Evolutionary conservation across 2,888 invertebrate genomes (phyloP).

Genomic region (Ennomos quercinarius): DNA sequence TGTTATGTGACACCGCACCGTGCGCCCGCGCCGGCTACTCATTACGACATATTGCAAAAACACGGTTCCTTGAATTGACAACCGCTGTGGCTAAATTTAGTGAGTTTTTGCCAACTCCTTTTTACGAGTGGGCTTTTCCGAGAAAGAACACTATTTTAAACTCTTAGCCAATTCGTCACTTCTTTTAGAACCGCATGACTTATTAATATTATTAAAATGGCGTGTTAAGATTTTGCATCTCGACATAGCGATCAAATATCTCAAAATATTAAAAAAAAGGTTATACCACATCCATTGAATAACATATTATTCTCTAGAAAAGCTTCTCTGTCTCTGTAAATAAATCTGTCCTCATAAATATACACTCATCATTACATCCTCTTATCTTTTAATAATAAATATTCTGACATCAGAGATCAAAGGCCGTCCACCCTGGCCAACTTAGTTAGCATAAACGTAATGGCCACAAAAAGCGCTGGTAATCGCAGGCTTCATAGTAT

Average conservation of each 20-base stretch:
- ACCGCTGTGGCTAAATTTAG: conserved; percentile 27
- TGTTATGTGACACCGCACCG: conserved; percentile 55
- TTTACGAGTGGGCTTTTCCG: conserved; percentile 26
- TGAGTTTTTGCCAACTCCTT: conserved; percentile 29
- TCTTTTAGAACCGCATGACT: conserved; percentile 6
- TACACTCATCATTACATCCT: conserved; percentile 4
- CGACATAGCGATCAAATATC: too few relatives aligned
- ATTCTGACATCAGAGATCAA: conserved; percentile 23
- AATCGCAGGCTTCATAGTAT: conserved; percentile 36
- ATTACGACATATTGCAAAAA: conserved; percentile 29
- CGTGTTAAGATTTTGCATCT: too few relatives aligned
- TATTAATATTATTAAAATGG: conserved; percentile 3
- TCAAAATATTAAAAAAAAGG: too few relatives aligned
- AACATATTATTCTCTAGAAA: too few relatives aligned
- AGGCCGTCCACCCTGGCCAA: conserved; percentile 7
- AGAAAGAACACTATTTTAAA: conserved; percentile 25
- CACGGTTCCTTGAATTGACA: conserved; percentile 32
- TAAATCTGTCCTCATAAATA: conserved; percentile 14
- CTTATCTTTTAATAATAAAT: conserved; percentile 11
- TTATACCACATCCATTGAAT: too few relatives aligned
- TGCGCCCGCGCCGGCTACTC: conserved; percentile 34
- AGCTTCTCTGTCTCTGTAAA: not conserved
- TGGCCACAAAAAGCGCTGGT: conserved; percentile 26
- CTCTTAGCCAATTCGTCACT: conserved; percentile 17
- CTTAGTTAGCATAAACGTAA: conserved; percentile 28